phyloP scores from a whole-genome alignment of 1,140 invertebrate genomes.

The Trachymyrmex septentrionalis region DNA sequence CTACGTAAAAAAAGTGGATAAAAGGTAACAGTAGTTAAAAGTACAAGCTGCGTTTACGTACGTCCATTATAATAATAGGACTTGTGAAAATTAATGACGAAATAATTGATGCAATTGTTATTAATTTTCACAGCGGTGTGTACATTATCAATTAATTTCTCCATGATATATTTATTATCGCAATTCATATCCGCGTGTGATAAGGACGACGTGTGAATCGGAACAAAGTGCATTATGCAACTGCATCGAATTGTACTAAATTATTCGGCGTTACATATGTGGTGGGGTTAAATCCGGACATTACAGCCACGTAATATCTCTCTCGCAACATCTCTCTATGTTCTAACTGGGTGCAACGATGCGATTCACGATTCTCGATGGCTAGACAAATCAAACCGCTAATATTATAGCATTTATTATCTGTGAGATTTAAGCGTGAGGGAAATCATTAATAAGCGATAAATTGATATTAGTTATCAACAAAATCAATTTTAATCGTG shows the following conservation, averaged over 20 bases:
- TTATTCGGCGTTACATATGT: slow-evolving; percentile 48
- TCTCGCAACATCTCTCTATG: slow-evolving; percentile 13
- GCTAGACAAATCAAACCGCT: slow-evolving; percentile 52
- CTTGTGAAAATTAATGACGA: slow-evolving; percentile 23
- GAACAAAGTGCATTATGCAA: slow-evolving; percentile 52
- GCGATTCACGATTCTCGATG: slow-evolving; percentile 39
- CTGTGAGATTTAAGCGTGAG: slow-evolving; percentile 35
- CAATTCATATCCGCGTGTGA: slow-evolving; percentile 17
- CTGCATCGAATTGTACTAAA: slow-evolving; percentile 53
- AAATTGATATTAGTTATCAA: slow-evolving; percentile 39
- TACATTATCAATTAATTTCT: slow-evolving; percentile 43
- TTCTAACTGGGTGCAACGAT: neutral
- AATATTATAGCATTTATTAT: slow-evolving; percentile 58
- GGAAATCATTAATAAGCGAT: neutral
- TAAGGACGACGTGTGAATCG: slow-evolving; percentile 40
- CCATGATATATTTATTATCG: slow-evolving; percentile 39
- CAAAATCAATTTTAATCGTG: slow-evolving; percentile 39
- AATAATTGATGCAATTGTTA: slow-evolving; percentile 30
- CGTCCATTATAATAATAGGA: neutral
- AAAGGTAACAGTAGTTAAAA: no score
- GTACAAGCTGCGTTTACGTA: neutral
- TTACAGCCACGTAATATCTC: slow-evolving; percentile 42
- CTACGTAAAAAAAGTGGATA: neutral
- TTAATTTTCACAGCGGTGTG: slow-evolving; percentile 25
- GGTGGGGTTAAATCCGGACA: slow-evolving; percentile 41